phyloP scores from a whole-genome alignment of 1,140 invertebrate genomes.

The Melanaphis sacchari region DNA sequence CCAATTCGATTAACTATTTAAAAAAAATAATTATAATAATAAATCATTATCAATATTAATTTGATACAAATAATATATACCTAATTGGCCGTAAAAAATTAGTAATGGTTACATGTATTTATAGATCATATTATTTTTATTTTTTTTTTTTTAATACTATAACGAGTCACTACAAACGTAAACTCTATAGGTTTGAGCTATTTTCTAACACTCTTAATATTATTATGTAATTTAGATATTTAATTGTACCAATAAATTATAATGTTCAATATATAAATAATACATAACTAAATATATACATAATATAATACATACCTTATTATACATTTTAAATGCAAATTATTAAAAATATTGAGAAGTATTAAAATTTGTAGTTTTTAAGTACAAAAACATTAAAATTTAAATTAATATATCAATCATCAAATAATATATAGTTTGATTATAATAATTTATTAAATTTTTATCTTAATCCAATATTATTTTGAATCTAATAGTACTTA shows the following conservation, averaged over 20 bases:
- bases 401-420: too few species aligned
- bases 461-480: not conserved
- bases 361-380: too few species aligned
- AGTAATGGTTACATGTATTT: not conserved
- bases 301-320: too few species aligned
- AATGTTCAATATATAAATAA: not conserved
- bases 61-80: not conserved
- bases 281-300: not conserved
- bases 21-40: not conserved
- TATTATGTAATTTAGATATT: not conserved
- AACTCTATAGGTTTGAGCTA: not conserved
- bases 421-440: too few species aligned
- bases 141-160: too few species aligned
- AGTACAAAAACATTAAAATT: too few species aligned
- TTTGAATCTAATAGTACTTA: not conserved
- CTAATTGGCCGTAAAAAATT: not conserved
- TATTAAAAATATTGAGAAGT: too few species aligned
- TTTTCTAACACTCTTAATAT: not conserved
- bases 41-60: not conserved
- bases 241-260: not conserved
- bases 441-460: not conserved
- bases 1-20: not conserved
- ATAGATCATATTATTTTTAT: too few species aligned
- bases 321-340: too few species aligned
- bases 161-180: not conserved